Evolutionary conservation across 2,888 invertebrate species (phyloP).

Genomic region (Dynastes tityus): DNA sequence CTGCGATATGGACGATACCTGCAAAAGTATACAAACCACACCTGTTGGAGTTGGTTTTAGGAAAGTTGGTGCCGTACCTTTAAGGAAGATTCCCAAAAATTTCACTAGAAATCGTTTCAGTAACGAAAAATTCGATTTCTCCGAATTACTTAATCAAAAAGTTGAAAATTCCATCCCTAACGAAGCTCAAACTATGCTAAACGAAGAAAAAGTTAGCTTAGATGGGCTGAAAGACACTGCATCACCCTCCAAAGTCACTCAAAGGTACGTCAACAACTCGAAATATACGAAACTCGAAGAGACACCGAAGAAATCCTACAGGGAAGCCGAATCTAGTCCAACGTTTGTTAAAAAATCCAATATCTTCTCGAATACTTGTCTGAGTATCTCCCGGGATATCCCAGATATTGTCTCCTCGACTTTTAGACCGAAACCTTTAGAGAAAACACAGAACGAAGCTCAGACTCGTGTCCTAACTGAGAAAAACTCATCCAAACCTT

Average conservation of each 20-base stretch:
- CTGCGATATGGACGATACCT: slow-evolving; percentile 47
- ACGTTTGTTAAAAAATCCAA: slow-evolving; percentile 16
- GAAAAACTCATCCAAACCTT: slow-evolving; percentile 16
- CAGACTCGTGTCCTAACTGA: not conserved
- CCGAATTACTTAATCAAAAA: slow-evolving; percentile 48
- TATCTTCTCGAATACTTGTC: slow-evolving; percentile 28
- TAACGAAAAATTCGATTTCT: slow-evolving; percentile 58
- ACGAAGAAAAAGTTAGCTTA: slow-evolving; percentile 39
- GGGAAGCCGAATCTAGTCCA: slow-evolving; percentile 37
- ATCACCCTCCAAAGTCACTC: slow-evolving; percentile 63
- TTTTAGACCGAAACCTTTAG: slow-evolving; percentile 32
- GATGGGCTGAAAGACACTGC: slow-evolving; percentile 56
- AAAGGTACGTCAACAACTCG: slow-evolving; percentile 62
- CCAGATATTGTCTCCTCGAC: slow-evolving; percentile 63
- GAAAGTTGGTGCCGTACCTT: slow-evolving; percentile 55
- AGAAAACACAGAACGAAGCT: slow-evolving; percentile 19
- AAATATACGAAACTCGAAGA: slow-evolving; percentile 35
- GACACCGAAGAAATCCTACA: slow-evolving; percentile 31
- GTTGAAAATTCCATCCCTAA: slow-evolving; percentile 1
- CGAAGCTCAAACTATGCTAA: slow-evolving; percentile 46
- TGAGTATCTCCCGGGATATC: slow-evolving; percentile 50
- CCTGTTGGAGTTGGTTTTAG: slow-evolving; percentile 22
- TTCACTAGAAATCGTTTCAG: slow-evolving; percentile 67
- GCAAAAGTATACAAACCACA: slow-evolving; percentile 48
- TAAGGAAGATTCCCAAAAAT: slow-evolving; percentile 68